Evolutionary conservation across 2,888 invertebrate species (phyloP), one percentile per base, ranked within the genome.

Genomic region (Bedellia somnulentella): DNA sequence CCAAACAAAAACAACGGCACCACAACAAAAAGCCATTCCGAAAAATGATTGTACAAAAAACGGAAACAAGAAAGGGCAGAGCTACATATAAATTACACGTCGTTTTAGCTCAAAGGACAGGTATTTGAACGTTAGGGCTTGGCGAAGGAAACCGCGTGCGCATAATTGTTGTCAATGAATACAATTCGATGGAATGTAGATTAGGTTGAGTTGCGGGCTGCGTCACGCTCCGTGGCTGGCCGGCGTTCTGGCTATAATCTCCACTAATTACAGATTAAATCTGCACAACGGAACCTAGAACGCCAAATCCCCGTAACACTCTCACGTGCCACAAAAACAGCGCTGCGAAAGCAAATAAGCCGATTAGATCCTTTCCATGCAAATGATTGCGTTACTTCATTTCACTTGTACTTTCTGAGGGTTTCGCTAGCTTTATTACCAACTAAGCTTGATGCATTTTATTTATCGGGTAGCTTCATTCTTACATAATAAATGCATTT

Each of bases 191-290:
- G 51, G 51, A 51, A 57, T 53, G 47, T 40, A 38, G 40, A 35
- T 42, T 42, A 38, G 43, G 13, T 44, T 26, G 24, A 23, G 34
- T 12, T 26, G 16, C 27, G 30, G 10, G 17, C 30, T 43, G 41
- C 52, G 51, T 57, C 51, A 52, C 49, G 55, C 44, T 46, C 39
- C 34, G 41, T 41, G 37, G 34, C 42, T 44, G 45, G 39, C 41
- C 44, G 37, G 38, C 42, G 41, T n/a, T n/a, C n/a, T n/a, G n/a
- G n/a, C 43, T 35, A 42, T 51, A 46, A 53, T 52, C 47, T 53
- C 38, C n/a, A 40, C 52, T 67, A 58, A 64, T 62, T 62, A 58
- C 57, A 57, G 62, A 63, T 64, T 50, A 53, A 53, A 60, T 61
- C 57, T 51, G 47, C 47, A 48, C 48, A 54, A 52, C 47, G 53